A percentile compares a stretch with the other conserved stretches of the same genome.
phyloP scores from a whole-genome alignment of 37 sponge, comb jelly and placozoan species.

The Bolinopsis microptera region DNA sequence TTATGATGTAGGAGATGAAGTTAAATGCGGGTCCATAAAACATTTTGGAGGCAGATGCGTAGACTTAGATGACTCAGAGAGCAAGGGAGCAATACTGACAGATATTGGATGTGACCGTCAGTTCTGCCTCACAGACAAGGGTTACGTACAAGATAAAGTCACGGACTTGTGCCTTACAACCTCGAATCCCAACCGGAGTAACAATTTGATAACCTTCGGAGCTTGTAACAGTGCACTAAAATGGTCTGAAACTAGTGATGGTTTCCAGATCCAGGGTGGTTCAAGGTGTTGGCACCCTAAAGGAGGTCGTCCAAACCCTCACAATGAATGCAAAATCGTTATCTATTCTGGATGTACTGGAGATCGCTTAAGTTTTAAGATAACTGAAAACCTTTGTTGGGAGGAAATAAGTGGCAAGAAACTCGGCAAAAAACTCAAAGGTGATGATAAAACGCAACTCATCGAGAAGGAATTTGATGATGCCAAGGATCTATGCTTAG shows the following conservation, averaged over 20 bases:
- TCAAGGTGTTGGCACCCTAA: conserved; percentile 1
- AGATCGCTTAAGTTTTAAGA: conserved; percentile 3
- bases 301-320: not conserved
- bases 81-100: not conserved
- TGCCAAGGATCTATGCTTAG: conserved; percentile 19
- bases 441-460: not conserved
- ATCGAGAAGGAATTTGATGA: not conserved
- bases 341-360: not conserved
- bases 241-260: not conserved
- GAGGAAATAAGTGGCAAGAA: conserved; percentile 26
- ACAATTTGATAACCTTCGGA: not conserved
- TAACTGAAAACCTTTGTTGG: conserved; percentile 5
- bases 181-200: not conserved
- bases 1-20: not conserved
- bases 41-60: conserved; percentile 10
- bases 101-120: not conserved
- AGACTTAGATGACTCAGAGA: not conserved
- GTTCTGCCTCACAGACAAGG: conserved; percentile 8
- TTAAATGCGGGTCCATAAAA: not conserved
- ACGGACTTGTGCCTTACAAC: not conserved
- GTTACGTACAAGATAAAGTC: not conserved
- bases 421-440: not conserved
- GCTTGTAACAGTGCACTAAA: not conserved
- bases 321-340: not conserved
- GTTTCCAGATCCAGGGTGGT: not conserved